Conservation (phyloP, 35 echinoderm and acorn worm species). For the Ptychodera flava region DNA sequence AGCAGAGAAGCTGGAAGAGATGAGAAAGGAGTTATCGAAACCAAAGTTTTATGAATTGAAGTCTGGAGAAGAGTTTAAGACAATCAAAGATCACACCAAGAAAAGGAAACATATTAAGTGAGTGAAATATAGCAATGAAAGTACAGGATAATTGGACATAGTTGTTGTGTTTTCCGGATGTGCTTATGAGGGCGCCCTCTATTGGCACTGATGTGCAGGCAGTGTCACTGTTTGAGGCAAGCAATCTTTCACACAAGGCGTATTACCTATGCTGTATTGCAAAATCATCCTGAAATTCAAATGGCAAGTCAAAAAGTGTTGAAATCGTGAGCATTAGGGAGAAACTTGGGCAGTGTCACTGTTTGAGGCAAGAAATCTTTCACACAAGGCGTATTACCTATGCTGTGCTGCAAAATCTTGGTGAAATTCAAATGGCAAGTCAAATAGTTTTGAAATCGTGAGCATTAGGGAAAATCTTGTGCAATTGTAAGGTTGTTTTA, state of each 20-base stretch:
- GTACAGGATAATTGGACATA: too few relatives aligned
- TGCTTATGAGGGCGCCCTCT: background rate
- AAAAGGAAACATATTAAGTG: conserved; percentile 30
- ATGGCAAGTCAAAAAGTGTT: too few relatives aligned
- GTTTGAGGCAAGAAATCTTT: background rate
- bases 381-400: background rate
- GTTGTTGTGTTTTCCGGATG: background rate
- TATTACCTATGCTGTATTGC: background rate
- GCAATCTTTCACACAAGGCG: background rate
- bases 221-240: background rate
- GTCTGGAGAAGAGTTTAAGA: conserved; percentile 53
- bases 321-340: too few relatives aligned
- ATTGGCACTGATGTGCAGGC: background rate
- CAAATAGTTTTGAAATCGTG: too few relatives aligned
- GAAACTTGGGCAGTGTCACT: too few relatives aligned
- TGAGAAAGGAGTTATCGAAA: background rate
- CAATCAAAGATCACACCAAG: conserved; percentile 9
- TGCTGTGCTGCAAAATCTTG: too few relatives aligned
- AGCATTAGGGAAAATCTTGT: too few relatives aligned
- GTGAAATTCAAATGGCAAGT: too few relatives aligned
- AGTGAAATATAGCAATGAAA: conserved; percentile 1
- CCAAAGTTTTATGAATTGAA: conserved; percentile 86
- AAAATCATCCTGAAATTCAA: too few relatives aligned
- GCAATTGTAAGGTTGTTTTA: background rate
- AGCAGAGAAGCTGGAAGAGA: conserved; percentile 1